These are phyloP conservation scores for Drosophila virilis DNA, from an alignment of 1,140 invertebrate species.

Conservation along the genomic window DNA sequence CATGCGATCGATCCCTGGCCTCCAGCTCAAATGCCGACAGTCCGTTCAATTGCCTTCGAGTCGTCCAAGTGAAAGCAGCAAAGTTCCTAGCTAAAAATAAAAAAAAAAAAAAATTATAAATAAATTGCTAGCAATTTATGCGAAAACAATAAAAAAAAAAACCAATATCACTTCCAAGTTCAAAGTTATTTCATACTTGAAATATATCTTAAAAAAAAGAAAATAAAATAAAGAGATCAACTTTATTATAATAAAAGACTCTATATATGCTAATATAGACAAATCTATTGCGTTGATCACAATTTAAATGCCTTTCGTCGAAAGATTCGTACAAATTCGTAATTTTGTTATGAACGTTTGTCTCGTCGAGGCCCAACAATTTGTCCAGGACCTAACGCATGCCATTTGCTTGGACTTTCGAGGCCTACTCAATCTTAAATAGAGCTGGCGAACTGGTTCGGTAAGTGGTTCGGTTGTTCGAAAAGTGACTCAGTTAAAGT, in stretches of 20 bases:
- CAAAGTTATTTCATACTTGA: constrained; percentile 52
- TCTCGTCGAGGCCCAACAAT: constrained; percentile 70
- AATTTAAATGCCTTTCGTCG: constrained; percentile 77
- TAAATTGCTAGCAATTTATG: constrained; percentile 26
- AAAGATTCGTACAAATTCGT: constrained; percentile 70
- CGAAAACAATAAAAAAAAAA: not conserved
- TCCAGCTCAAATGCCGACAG: constrained; percentile 1
- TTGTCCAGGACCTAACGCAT: constrained; percentile 72
- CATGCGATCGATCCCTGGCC: constrained; percentile 10
- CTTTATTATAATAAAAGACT: constrained; percentile 12
- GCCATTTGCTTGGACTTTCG: constrained; percentile 72
- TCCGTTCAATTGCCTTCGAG: constrained; percentile 68
- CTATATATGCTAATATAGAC: constrained; percentile 38
- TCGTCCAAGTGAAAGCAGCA: constrained; percentile 62
- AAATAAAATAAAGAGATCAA: not conserved
- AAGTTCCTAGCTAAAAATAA: constrained; percentile 30
- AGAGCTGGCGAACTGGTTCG: constrained; percentile 36
- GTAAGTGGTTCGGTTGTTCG: constrained; percentile 42
- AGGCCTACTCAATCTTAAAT: constrained; percentile 65
- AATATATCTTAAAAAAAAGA: constrained; percentile 34
- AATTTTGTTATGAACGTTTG: constrained; percentile 81
- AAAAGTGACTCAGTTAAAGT: constrained; percentile 21
- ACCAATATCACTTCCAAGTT: not conserved
- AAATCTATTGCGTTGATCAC: constrained; percentile 51
- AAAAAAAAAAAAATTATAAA: constrained; percentile 5